Evolutionary conservation across 1,140 invertebrate species (phyloP), one percentile per base, ranked within the genome.

Genomic region (Glomeris maerens): DNA sequence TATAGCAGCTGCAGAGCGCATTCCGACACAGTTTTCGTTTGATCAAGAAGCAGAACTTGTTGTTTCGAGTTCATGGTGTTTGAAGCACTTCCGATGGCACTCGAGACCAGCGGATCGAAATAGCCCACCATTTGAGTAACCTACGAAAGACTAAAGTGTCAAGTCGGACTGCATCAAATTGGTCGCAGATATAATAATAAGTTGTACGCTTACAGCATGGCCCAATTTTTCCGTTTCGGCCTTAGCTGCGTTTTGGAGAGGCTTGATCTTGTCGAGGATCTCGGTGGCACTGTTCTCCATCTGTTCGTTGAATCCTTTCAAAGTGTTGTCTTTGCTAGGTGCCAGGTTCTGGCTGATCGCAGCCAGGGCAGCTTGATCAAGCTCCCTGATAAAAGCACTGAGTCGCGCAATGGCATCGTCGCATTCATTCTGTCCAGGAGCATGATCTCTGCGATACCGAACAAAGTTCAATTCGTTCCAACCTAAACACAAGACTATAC

Each of bases 391-490:
- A 51, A 80, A 78, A 0, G 74, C 70, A 42, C 75, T 80, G 3
- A 98, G 66, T 20, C 79, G 79, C 20, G 88, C 80, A 46, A 94
- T 78, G 0, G 86, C 86, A 1, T 75, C 72, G 36, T 90, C 84
- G 65, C 93, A 95, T 67, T 98, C 92, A 3, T 81, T 81, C 62
- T 95, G 90, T 0, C 94, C 94, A 0, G 94, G 93, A 0, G 92
- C 91, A 63, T 88, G 90, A 59, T 96, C 91, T 31, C 90, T 82
- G 58, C 28, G 61, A 62, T 40, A 48, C 49, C 50, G 53, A 49
- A 53, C 10, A 4, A 42, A 42, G 40, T 21, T 42, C 25, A 42
- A 42, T 4, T 42, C 25, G 10, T 36, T 36, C 17, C 17, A 36
- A 36, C 10, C 17, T 10, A 36, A 10, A 10, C 17, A 17, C 31